phyloP scores from a whole-genome alignment of 1,140 invertebrate species.

The Lucilia cuprina region DNA sequence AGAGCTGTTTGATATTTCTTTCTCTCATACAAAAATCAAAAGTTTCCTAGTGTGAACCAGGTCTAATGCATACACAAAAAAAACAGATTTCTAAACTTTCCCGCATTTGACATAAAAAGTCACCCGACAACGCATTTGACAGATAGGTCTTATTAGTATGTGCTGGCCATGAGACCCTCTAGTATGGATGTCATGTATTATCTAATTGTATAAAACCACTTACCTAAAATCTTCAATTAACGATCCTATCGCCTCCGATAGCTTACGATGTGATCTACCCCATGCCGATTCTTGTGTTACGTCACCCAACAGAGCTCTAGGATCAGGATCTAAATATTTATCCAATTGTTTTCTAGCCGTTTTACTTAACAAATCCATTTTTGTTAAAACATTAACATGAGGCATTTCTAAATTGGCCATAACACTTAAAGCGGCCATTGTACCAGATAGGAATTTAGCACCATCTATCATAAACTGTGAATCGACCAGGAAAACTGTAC shows the following conservation, averaged over 20 bases:
- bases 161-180: no score
- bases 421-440: slow-evolving; percentile 91
- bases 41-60: no score
- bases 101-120: no score
- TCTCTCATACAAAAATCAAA: no score
- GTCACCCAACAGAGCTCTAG: slow-evolving; percentile 74
- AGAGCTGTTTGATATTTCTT: no score
- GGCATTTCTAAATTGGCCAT: slow-evolving; percentile 97
- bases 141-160: no score
- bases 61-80: no score
- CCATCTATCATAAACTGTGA: slow-evolving; percentile 97
- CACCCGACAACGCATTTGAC: no score
- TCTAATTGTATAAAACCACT: slow-evolving; percentile 5
- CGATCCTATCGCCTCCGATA: slow-evolving; percentile 79
- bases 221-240: slow-evolving; percentile 85
- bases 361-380: slow-evolving; percentile 93
- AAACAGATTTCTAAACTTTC: no score
- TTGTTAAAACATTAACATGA: slow-evolving; percentile 93
- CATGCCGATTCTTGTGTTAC: slow-evolving; percentile 69
- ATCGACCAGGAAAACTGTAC: slow-evolving; percentile 92
- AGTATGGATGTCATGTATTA: no score
- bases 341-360: slow-evolving; percentile 81
- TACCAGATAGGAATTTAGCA: slow-evolving; percentile 93
- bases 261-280: slow-evolving; percentile 77
- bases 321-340: slow-evolving; percentile 85